phyloP scores from a whole-genome alignment of 2,888 invertebrate genomes.

The Psococerastis gibbosa region DNA sequence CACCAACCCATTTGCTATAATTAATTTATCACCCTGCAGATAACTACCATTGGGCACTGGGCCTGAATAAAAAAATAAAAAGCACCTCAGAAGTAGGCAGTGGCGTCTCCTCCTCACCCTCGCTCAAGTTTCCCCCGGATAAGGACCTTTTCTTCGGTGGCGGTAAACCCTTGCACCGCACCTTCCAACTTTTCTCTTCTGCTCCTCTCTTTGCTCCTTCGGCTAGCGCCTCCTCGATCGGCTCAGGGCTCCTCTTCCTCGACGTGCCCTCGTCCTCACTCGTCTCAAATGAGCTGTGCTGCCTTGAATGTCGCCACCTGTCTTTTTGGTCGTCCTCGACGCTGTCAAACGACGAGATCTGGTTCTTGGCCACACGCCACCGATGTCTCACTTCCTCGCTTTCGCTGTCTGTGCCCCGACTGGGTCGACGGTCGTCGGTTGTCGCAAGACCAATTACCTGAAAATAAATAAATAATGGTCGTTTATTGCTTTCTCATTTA shows the following conservation, averaged over 20 bases:
- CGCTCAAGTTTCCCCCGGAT: neutral
- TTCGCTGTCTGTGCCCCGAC: no score
- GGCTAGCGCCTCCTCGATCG: conserved; percentile 15
- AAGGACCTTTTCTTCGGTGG: neutral
- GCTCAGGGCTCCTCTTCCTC: conserved; percentile 13
- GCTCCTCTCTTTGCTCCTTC: neutral
- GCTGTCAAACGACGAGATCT: no score
- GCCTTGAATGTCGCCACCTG: neutral
- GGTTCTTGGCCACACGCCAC: no score
- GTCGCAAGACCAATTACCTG: no score
- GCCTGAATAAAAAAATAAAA: neutral
- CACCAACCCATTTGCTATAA: no score
- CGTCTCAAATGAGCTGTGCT: neutral
- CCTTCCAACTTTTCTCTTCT: neutral
- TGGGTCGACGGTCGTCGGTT: no score
- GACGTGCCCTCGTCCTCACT: neutral
- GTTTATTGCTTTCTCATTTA: no score
- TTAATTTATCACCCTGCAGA: no score
- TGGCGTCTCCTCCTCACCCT: neutral
- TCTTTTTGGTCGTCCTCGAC: neutral
- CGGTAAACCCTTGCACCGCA: neutral
- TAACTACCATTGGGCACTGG: conserved; percentile 7
- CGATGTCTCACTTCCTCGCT: no score
- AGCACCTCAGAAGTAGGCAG: neutral
- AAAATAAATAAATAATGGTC: no score